A percentile compares a stretch with the other conserved stretches of the same genome.
These are phyloP conservation scores for Ondatra zibethicus DNA, from an alignment of 2,113 vertebrate genomes.

Conservation along the genomic window DNA sequence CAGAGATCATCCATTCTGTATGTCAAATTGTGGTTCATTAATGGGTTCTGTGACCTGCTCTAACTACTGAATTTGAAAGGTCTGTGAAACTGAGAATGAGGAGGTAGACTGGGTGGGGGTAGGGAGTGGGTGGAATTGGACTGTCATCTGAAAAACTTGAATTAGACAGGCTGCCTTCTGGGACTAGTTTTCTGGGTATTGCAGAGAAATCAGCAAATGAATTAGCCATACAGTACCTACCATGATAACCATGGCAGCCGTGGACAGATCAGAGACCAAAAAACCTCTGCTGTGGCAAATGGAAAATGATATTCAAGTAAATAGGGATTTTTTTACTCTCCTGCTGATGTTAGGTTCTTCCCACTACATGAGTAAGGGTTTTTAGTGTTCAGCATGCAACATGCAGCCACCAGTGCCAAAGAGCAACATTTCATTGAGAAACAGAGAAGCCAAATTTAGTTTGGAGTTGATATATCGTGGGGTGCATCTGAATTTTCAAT, in stretches of 20 bases:
- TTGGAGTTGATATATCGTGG: slow-evolving; percentile 33
- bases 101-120: not conserved
- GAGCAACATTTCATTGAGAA: slow-evolving; percentile 60
- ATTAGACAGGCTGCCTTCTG: not conserved
- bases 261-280: slow-evolving; percentile 62
- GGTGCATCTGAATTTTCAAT: slow-evolving; percentile 7
- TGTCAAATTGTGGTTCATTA: not conserved
- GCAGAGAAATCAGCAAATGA: slow-evolving; percentile 58
- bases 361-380: slow-evolving; percentile 50
- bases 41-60: not conserved
- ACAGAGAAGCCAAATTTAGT: slow-evolving; percentile 62
- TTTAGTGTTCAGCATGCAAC: slow-evolving; percentile 21
- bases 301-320: slow-evolving; percentile 71
- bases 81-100: not conserved
- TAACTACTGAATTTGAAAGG: not conserved
- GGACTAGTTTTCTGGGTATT: slow-evolving; percentile 43
- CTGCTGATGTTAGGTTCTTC: slow-evolving; percentile 59
- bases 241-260: slow-evolving; percentile 8
- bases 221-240: not conserved
- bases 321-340: slow-evolving; percentile 55
- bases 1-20: not conserved
- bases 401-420: slow-evolving; percentile 51
- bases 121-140: fast-evolving
- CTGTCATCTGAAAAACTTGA: not conserved
- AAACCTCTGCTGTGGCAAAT: slow-evolving; percentile 42